Evolutionary conservation across 2,888 invertebrate genomes (phyloP).

Genomic region (Saturnia pavonia): DNA sequence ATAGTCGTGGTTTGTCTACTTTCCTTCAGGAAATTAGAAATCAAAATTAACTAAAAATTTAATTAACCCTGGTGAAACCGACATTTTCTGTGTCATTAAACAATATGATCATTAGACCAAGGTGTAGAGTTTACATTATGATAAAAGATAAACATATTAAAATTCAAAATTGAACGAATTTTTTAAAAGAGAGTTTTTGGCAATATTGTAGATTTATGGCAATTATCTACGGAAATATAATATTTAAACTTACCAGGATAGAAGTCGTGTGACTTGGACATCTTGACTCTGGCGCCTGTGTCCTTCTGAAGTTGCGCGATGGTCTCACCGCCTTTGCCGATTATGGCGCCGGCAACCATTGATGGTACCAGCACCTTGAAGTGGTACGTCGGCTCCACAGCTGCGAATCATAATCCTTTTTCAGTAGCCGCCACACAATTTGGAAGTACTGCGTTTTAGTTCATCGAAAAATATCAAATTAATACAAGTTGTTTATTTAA

Average conservation of each 20-base stretch:
- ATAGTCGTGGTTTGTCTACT: too few species aligned
- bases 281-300: constrained; percentile 98
- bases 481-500: not conserved
- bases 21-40: too few species aligned
- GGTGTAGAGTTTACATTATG: too few species aligned
- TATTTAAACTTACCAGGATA: constrained; percentile 93
- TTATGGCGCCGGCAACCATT: constrained; percentile 98
- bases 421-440: not conserved
- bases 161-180: too few species aligned
- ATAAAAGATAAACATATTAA: not conserved
- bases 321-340: constrained; percentile 99
- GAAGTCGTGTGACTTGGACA: constrained; percentile 99
- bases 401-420: constrained; percentile 63
- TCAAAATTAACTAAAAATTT: too few species aligned
- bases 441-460: constrained; percentile 15
- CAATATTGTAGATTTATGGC: not conserved
- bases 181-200: not conserved
- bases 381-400: constrained; percentile 94
- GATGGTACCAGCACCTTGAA: constrained; percentile 98
- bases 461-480: not conserved
- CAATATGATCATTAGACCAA: too few species aligned
- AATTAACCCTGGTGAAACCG: not conserved
- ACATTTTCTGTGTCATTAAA: not conserved
- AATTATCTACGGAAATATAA: not conserved
- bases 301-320: constrained; percentile 99